A percentile compares a stretch with the other conserved stretches of the same genome.
Evolutionary conservation across 2,888 invertebrate species (phyloP).

Genomic region (Euclidia mi): DNA sequence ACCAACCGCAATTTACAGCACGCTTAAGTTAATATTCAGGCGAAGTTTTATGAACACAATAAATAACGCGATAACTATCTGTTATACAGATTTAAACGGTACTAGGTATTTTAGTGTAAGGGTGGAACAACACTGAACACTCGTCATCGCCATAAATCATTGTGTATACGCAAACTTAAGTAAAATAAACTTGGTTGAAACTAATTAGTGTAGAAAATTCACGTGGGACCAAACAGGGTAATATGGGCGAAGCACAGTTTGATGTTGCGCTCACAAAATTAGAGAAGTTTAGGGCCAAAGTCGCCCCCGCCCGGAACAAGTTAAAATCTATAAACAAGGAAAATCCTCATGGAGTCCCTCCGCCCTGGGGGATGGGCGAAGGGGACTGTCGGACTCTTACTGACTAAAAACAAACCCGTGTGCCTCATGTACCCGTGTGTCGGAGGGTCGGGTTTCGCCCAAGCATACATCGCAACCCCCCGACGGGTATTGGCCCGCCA

Average conservation of each 20-base stretch:
- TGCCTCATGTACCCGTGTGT: no score
- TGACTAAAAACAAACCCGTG: no score
- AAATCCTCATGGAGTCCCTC: no score
- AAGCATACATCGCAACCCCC: no score
- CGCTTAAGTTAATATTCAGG: neutral
- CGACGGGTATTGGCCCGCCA: no score
- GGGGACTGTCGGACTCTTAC: no score
- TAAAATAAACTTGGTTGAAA: slow-evolving; percentile 87
- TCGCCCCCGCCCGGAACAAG: slow-evolving; percentile 84
- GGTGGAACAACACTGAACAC: slow-evolving; percentile 59
- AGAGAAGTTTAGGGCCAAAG: slow-evolving; percentile 88
- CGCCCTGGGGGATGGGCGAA: no score
- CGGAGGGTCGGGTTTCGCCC: no score
- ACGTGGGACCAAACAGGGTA: slow-evolving; percentile 86
- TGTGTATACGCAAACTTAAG: slow-evolving; percentile 80
- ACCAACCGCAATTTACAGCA: neutral
- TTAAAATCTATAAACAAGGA: slow-evolving; percentile 88
- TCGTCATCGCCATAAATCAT: slow-evolving; percentile 81
- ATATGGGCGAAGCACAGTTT: slow-evolving; percentile 87
- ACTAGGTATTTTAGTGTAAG: slow-evolving; percentile 33
- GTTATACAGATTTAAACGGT: slow-evolving; percentile 32
- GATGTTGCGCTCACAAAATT: slow-evolving; percentile 88
- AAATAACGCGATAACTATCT: slow-evolving; percentile 26
- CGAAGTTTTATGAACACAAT: slow-evolving; percentile 25
- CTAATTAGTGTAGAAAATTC: slow-evolving; percentile 89